Conservation (phyloP, 2,797 vertebrate species). For the Amblyraja radiata region DNA sequence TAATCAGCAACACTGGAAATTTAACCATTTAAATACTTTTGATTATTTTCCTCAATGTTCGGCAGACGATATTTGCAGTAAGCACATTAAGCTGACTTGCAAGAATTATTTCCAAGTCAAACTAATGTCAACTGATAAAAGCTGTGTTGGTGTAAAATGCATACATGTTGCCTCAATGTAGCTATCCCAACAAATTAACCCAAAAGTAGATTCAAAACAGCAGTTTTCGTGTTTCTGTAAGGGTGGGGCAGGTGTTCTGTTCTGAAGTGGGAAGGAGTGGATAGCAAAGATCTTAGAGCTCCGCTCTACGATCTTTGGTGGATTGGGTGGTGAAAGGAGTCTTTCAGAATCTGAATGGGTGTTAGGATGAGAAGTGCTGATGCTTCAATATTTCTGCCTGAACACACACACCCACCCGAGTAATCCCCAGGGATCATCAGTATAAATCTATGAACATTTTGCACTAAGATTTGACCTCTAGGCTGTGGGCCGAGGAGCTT, state of each 20-base stretch:
- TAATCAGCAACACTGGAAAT: background rate
- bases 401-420: background rate
- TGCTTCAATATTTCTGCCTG: background rate
- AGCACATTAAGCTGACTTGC: background rate
- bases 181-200: too few relatives aligned
- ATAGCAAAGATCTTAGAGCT: too few relatives aligned
- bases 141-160: too few relatives aligned
- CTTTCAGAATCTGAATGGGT: background rate
- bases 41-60: background rate
- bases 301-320: too few relatives aligned
- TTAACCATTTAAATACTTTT: background rate
- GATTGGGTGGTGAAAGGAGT: background rate
- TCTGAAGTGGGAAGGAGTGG: background rate
- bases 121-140: too few relatives aligned
- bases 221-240: too few relatives aligned
- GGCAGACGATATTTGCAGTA: background rate
- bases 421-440: background rate
- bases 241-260: background rate
- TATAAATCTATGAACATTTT: background rate
- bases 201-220: too few relatives aligned
- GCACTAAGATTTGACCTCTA: background rate
- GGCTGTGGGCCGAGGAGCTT: too few relatives aligned
- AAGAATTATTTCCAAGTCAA: too few relatives aligned
- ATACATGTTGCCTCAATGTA: too few relatives aligned
- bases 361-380: background rate